A percentile compares a stretch with the other conserved stretches of the same genome.
phyloP scores from a whole-genome alignment of 2,888 invertebrate genomes.

The Cerastis leucographa region DNA sequence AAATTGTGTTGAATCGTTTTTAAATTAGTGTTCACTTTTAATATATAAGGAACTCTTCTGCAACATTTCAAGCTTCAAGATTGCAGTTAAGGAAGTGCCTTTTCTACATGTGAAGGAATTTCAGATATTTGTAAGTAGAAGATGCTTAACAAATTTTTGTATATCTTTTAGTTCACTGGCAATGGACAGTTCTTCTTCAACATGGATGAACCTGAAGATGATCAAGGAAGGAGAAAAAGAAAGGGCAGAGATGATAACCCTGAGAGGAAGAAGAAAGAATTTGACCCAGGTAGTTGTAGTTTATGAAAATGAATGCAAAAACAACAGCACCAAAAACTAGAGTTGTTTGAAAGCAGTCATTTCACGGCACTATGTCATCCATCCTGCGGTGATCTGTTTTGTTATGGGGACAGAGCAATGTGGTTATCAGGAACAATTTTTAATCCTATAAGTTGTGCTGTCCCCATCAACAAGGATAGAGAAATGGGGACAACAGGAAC shows the following conservation, averaged over 20 bases:
- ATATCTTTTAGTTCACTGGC: conserved; percentile 82
- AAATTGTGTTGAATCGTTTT: no score
- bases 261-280: conserved; percentile 90
- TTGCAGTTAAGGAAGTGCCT: not conserved
- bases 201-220: conserved; percentile 91
- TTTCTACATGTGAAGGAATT: not conserved
- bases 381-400: not conserved
- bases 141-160: not conserved
- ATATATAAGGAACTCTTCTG: not conserved
- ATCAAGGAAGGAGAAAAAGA: conserved; percentile 87
- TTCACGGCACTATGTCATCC: not conserved
- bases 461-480: not conserved
- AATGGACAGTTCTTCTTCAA: conserved; percentile 97
- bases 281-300: conserved; percentile 91
- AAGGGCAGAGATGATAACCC: conserved; percentile 84
- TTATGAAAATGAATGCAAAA: not conserved
- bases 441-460: no score
- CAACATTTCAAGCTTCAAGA: not conserved
- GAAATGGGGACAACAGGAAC: not conserved
- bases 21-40: no score
- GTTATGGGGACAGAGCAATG: not conserved
- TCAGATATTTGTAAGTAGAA: not conserved
- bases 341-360: not conserved
- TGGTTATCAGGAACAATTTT: not conserved
- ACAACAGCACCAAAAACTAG: not conserved